A percentile compares a stretch with the other conserved stretches of the same genome.
Evolutionary conservation across 64 coral and sea anemone genomes (phyloP).

Genomic region (Acropora tenuis): DNA sequence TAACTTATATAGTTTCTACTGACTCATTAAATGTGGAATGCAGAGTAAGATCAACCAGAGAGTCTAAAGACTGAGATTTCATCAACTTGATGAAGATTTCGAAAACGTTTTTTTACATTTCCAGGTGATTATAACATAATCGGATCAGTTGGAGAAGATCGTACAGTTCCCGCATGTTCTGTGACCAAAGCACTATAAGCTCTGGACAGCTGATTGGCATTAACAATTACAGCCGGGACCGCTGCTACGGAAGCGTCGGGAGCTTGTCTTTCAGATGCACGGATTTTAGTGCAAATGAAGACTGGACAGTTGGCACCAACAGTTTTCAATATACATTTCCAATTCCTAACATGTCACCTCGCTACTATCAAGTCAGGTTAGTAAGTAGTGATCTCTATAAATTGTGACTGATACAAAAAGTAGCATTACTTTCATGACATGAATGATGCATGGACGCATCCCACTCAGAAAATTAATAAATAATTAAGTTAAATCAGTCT

Average conservation of each 20-base stretch:
- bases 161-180: background rate
- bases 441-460: background rate
- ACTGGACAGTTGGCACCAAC: conserved; percentile 51
- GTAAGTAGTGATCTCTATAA: background rate
- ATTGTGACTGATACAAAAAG: background rate
- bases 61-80: no score
- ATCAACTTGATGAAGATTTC: no score
- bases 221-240: background rate
- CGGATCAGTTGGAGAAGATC: conserved; percentile 64
- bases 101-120: background rate
- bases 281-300: conserved; percentile 55
- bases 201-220: conserved; percentile 36
- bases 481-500: no score
- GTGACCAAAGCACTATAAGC: conserved; percentile 19
- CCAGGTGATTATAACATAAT: conserved; percentile 33
- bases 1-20: no score
- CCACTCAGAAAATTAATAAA: background rate
- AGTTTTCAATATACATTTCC: conserved; percentile 44
- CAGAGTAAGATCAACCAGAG: no score
- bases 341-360: background rate
- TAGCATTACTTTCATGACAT: background rate
- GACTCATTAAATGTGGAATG: no score
- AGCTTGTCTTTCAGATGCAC: conserved; percentile 36
- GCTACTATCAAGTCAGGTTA: conserved; percentile 50
- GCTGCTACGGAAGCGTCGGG: conserved; percentile 18